phyloP scores from a whole-genome alignment of 2,113 vertebrate species.

The Carlito syrichta region DNA sequence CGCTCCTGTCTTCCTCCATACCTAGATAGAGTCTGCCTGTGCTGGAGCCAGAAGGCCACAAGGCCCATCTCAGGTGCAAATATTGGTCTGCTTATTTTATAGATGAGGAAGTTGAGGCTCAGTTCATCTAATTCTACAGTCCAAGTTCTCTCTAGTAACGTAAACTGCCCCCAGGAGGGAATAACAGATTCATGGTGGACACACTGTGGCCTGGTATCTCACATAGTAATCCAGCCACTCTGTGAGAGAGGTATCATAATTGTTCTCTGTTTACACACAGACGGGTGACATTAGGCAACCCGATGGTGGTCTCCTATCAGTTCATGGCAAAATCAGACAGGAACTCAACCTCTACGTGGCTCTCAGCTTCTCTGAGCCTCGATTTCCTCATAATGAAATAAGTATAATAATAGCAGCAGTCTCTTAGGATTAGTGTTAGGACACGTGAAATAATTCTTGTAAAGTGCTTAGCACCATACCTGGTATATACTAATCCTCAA shows the following conservation, averaged over 20 bases:
- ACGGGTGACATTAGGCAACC: background rate
- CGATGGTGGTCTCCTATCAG: background rate
- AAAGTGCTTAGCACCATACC: background rate
- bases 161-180: background rate
- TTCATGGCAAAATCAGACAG: background rate
- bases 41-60: background rate
- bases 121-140: background rate
- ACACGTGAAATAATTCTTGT: constrained; percentile 24
- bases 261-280: background rate
- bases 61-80: background rate
- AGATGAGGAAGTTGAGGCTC: background rate
- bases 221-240: background rate
- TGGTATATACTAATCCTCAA: background rate
- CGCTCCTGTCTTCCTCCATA: background rate
- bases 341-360: background rate
- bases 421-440: background rate
- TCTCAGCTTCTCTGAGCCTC: background rate
- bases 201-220: background rate
- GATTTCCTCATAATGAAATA: constrained; percentile 1
- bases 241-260: background rate
- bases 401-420: background rate
- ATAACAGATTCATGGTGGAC: background rate
- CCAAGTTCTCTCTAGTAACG: background rate
- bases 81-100: background rate
- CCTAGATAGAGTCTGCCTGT: background rate